Evolutionary conservation across 37 sponge, comb jelly and placozoan genomes (phyloP).

Genomic region (Lycopodina hypogea): DNA sequence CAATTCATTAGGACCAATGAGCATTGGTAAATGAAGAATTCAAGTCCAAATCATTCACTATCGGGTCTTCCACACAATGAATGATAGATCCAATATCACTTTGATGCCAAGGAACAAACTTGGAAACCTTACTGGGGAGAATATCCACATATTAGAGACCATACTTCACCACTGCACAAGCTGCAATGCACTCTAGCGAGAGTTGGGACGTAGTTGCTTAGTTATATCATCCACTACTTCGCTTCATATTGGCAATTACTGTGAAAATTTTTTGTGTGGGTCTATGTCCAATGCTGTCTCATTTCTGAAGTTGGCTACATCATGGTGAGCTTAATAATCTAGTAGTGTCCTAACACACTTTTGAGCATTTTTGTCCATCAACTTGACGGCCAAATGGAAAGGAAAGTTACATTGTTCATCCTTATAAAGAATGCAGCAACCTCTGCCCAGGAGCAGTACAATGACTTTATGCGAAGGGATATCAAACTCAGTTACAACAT

Average conservation of each 20-base stretch:
- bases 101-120: constrained; percentile 66
- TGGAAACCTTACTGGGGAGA: constrained; percentile 32
- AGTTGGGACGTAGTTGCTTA: not conserved
- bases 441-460: constrained; percentile 34
- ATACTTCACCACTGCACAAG: constrained; percentile 29
- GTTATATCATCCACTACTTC: constrained; percentile 22
- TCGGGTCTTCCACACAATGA: not conserved
- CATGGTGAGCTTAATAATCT: constrained; percentile 58
- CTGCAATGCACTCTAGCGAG: constrained; percentile 52
- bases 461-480: constrained; percentile 54
- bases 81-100: not conserved
- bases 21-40: not conserved
- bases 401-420: constrained; percentile 66
- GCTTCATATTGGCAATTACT: not conserved
- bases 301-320: constrained; percentile 57
- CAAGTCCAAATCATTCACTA: not conserved
- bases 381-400: constrained; percentile 66
- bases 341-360: constrained; percentile 41
- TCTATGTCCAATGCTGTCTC: constrained; percentile 58
- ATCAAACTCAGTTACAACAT: constrained; percentile 18
- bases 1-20: no score
- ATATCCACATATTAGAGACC: constrained; percentile 21
- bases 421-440: constrained; percentile 39
- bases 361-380: constrained; percentile 43
- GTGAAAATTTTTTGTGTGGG: not conserved